Percentiles rank a stretch among this genome's conserved stretches.
These are phyloP conservation scores for Trichonephila inaurata DNA, from an alignment of 1,140 invertebrate species.

Conservation along the genomic window DNA sequence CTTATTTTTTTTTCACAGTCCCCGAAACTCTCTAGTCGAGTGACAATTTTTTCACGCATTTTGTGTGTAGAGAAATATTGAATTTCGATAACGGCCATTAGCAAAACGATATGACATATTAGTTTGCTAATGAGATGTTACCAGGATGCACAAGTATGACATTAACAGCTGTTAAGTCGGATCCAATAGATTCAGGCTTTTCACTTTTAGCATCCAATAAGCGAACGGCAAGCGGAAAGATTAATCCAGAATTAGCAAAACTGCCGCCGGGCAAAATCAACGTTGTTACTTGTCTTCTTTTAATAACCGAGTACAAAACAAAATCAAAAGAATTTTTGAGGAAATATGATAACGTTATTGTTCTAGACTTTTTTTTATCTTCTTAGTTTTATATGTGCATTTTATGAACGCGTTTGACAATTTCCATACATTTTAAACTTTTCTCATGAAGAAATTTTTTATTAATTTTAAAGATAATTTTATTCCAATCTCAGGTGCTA, in stretches of 20 bases:
- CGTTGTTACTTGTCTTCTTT: slow-evolving; percentile 38
- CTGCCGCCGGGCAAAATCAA: slow-evolving; percentile 59
- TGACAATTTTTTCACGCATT: slow-evolving; percentile 62
- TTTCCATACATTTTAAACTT: background rate
- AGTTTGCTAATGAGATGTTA: slow-evolving; percentile 73
- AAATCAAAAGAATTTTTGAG: slow-evolving; percentile 40
- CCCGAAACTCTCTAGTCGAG: slow-evolving; percentile 24
- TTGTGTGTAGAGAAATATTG: slow-evolving; percentile 64
- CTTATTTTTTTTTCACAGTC: background rate
- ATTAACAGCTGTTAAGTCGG: slow-evolving; percentile 74
- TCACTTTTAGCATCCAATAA: slow-evolving; percentile 60
- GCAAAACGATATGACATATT: slow-evolving; percentile 74
- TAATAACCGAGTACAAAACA: slow-evolving; percentile 66
- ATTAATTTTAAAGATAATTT: too few species aligned
- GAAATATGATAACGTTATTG: background rate
- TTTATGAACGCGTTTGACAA: background rate
- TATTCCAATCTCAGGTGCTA: too few species aligned
- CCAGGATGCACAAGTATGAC: slow-evolving; percentile 65
- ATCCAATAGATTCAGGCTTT: slow-evolving; percentile 67
- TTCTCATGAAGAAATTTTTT: too few species aligned
- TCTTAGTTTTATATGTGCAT: background rate
- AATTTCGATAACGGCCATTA: slow-evolving; percentile 72
- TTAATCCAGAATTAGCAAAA: slow-evolving; percentile 73
- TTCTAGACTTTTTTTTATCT: background rate
- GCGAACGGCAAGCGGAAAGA: slow-evolving; percentile 58